Evolutionary conservation across 1,140 invertebrate species (phyloP).

Genomic region (Portunus trituberculatus): DNA sequence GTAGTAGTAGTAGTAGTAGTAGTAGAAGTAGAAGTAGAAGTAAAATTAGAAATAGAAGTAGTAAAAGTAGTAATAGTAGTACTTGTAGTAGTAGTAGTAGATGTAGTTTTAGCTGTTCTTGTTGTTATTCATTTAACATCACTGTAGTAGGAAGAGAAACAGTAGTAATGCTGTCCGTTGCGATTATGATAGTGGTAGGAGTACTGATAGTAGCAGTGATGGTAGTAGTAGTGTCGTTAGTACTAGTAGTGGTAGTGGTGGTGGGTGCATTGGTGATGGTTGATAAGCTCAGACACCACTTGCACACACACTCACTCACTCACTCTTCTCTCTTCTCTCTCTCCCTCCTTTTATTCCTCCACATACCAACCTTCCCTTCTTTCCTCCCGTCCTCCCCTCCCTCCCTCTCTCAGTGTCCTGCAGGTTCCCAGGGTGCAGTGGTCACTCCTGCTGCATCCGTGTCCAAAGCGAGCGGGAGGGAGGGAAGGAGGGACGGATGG

Average conservation of each 20-base stretch:
- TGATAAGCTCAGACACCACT: too few species aligned
- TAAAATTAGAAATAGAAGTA: constrained; percentile 31
- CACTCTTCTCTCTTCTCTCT: neutral
- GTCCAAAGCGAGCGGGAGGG: neutral
- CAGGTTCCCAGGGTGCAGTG: constrained; percentile 17
- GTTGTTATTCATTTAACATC: too few species aligned
- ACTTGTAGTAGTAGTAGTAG: constrained; percentile 32
- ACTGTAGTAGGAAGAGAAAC: too few species aligned
- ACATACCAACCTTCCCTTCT: constrained; percentile 12
- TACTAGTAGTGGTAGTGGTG: constrained; percentile 38
- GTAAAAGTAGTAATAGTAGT: neutral
- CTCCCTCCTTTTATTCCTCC: neutral
- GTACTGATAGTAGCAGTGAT: too few species aligned
- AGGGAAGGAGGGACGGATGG: neutral
- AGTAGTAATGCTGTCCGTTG: too few species aligned
- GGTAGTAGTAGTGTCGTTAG: constrained; percentile 3
- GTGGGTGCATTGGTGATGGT: constrained; percentile 28
- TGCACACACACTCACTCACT: too few species aligned
- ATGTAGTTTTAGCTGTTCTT: too few species aligned
- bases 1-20: constrained; percentile 52
- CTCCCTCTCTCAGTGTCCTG: neutral
- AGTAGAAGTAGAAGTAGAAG: constrained; percentile 44
- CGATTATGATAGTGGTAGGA: too few species aligned
- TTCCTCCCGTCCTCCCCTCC: neutral
- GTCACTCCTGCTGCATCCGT: neutral